phyloP scores from a whole-genome alignment of 2,113 vertebrate species.

The Stomatorhinus ivindoensis region DNA sequence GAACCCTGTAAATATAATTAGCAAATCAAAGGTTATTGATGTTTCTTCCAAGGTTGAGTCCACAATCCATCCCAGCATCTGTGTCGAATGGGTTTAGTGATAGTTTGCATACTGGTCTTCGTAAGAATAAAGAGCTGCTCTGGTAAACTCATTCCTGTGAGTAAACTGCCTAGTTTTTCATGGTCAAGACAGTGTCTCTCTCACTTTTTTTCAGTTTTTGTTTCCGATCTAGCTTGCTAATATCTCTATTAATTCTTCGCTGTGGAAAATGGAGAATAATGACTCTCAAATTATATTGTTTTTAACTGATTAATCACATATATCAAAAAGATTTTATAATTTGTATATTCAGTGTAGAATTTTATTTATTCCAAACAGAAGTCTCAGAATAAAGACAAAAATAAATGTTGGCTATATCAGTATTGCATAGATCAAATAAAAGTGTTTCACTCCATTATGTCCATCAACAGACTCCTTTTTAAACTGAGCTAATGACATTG shows the following conservation, averaged over 20 bases:
- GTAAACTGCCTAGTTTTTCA: neutral
- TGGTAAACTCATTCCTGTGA: neutral
- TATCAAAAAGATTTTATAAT: neutral
- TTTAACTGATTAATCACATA: neutral
- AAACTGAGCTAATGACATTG: neutral
- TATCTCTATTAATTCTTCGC: neutral
- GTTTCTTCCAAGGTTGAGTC: neutral
- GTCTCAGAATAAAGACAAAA: neutral
- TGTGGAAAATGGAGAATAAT: neutral
- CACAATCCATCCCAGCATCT: neutral
- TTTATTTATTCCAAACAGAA: neutral
- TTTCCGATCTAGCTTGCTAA: neutral
- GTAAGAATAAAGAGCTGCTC: neutral
- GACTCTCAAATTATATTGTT: neutral
- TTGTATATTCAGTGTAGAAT: neutral
- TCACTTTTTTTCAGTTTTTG: neutral
- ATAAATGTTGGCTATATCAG: neutral
- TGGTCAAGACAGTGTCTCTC: neutral
- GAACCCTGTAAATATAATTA: neutral
- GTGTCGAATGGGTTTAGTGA: neutral
- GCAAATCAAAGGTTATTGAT: neutral
- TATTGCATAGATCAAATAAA: neutral
- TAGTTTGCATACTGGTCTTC: neutral
- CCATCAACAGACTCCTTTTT: neutral
- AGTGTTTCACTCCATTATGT: neutral